Evolutionary conservation across 1,140 invertebrate species (phyloP), one percentile per base, ranked within the genome.

Genomic region (Drosophila ironensis): DNA sequence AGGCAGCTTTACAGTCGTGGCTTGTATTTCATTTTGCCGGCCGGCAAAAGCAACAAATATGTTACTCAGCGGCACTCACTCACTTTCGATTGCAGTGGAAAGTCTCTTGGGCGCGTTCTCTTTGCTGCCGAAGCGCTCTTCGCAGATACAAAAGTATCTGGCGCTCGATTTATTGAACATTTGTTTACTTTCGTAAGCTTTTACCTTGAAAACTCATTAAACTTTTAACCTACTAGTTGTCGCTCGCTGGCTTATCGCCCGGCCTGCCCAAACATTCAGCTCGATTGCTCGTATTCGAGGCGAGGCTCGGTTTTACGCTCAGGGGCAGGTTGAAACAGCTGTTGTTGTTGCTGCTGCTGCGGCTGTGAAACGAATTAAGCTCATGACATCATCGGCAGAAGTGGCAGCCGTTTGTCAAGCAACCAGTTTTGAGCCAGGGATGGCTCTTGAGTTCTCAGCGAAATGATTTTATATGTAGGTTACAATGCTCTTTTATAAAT

Each of bases 201-300:
- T 82, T 77, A 77, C 78, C 80, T 84, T 84, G 78, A 38, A 25
- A 41, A 61, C 54, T 70, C 54, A 86, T 86, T 84, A 82, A 84
- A 84, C 78, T 84, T 64, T 84, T 78, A 86, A 84, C 73, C 78
- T 56, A 40, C 25, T 48, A 24, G 42, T 63, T 48, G 60, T 48
- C 33, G 57, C 37, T 44, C 20, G 5, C 19, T 22, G 0, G 72
- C 41, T 70, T 60, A 71, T 71, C 48, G 33, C 66, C 69, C 42
- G 19, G 73, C 24, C 63, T 51, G 35, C 37, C n/a, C 66, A 71
- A 66, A 64, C 61, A 53, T 71, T 30, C 48, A 33, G 35, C 51
- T 71, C 46, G 69, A 61, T 61, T 63, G n/a, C n/a, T n/a, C n/a
- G n/a, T n/a, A 71, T 72, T 71, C 67, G 42, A 71, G 56, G 67